phyloP scores from a whole-genome alignment of 2,888 invertebrate genomes.

The Drosophila kanekoi region DNA sequence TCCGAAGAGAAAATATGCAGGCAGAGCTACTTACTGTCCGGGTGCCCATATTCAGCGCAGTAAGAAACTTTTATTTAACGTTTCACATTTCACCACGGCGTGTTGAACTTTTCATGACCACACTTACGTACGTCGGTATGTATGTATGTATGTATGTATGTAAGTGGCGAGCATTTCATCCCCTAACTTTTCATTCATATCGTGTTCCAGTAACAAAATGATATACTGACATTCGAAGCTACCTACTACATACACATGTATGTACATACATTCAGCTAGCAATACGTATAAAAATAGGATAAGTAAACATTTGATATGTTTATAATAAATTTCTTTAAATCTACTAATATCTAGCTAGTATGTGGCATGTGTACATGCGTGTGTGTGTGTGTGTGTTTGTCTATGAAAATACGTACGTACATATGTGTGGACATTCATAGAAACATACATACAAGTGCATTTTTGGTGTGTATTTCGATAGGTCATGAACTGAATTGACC shows the following conservation, averaged over 20 bases:
- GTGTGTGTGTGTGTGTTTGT: neutral
- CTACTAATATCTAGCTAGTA: constrained; percentile 2
- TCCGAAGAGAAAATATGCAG: too few species aligned
- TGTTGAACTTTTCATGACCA: constrained; percentile 55
- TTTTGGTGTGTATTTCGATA: constrained; percentile 52
- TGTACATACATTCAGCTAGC: constrained; percentile 1
- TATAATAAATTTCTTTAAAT: constrained; percentile 7
- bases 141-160: constrained; percentile 2
- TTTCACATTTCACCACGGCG: constrained; percentile 58
- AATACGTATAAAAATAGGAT: constrained; percentile 18
- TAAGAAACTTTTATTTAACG: constrained; percentile 32
- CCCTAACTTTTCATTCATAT: constrained; percentile 74
- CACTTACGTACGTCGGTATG: constrained; percentile 17
- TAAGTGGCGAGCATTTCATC: constrained; percentile 49
- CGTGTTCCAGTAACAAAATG: constrained; percentile 74
- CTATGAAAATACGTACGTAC: neutral
- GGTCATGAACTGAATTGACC: constrained; percentile 77
- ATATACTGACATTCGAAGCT: constrained; percentile 58
- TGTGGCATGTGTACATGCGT: constrained; percentile 11
- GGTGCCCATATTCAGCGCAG: constrained; percentile 30
- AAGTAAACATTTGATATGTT: constrained; percentile 30
- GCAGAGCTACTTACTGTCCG: neutral
- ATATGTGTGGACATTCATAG: neutral
- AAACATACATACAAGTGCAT: constrained; percentile 6
- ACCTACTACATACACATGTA: neutral